Evolutionary conservation across 2,797 vertebrate species (phyloP), one percentile per base, ranked within the genome.

Genomic region (Falco naumanni): DNA sequence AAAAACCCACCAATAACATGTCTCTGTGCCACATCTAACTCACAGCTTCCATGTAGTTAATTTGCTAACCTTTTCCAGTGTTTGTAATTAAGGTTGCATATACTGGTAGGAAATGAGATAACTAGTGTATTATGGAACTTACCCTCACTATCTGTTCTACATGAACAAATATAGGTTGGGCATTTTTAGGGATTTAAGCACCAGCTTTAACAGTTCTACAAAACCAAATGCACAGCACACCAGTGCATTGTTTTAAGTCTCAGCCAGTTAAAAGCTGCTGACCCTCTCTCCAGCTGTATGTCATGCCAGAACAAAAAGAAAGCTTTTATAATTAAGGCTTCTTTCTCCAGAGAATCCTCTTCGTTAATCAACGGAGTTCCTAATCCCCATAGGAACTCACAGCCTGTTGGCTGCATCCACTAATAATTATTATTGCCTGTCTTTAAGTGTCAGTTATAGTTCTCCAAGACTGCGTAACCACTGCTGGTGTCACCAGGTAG

Each of bases 281-380:
- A 91, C 79, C 84, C 97, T 87, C 87, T 87, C 64, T 82, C 84
- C 86, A 92, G 92, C 91, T 80, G 80, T 53, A 88, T 8, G 3
- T 48, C 48, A 56, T 17, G 81, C 77, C 89, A 95, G 91, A 91
- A 57, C 8, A 60, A 84, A 91, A 95, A 93, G 68, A 60, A 31
- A 70, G 83, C 90, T 90, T 92, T 77, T 74, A 76, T 96, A 97
- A 98, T 97, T 96, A 97, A 84, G 85, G 96, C 69, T 59, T 75
- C 41, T 77, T 89, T 96, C 96, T 97, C 96, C 84, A 84, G 96
- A 97, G 96, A 91, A 85, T 86, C 90, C 90, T 72, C 95, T 96
- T 92, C 96, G 97, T 96, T 97, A 97, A 97, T 96, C 96, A 97
- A 89, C 86, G 31, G 60, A 95, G 93, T 57, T 89, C 84, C 93